These are phyloP conservation scores for Danio albolineatus DNA, from an alignment of 2,797 vertebrate genomes.

Conservation along the genomic window DNA sequence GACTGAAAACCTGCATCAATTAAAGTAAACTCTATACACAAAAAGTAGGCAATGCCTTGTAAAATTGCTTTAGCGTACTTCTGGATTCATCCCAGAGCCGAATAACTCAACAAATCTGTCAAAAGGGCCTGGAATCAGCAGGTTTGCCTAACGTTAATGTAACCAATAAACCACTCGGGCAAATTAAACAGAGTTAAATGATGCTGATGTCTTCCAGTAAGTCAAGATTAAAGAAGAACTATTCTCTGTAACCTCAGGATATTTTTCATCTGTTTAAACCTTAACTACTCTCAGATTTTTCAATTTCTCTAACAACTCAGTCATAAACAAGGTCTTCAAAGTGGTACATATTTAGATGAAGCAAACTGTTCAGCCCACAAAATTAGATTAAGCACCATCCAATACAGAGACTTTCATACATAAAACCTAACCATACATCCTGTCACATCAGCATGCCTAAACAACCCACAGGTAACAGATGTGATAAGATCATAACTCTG, in stretches of 20 bases:
- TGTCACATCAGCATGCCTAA: conserved; percentile 39
- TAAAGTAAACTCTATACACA: neutral
- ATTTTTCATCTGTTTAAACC: conserved; percentile 8
- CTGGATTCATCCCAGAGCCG: neutral
- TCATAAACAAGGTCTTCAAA: neutral
- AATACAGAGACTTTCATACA: conserved; percentile 8
- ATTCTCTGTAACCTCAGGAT: neutral
- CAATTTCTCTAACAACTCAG: neutral
- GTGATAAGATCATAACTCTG: conserved; percentile 51
- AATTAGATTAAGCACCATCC: conserved; percentile 26
- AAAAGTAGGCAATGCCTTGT: neutral
- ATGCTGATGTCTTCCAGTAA: neutral
- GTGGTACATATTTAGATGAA: neutral
- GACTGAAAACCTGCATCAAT: neutral
- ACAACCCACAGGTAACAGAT: conserved; percentile 1
- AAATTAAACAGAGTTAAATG: neutral
- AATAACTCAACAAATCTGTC: neutral
- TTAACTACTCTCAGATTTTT: conserved; percentile 18
- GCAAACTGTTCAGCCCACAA: conserved; percentile 15
- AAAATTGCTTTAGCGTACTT: neutral
- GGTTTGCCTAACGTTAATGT: neutral
- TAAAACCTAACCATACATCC: conserved; percentile 41
- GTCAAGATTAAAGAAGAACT: conserved; percentile 11
- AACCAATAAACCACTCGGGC: neutral
- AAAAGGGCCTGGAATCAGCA: conserved; percentile 6